A percentile compares a stretch with the other conserved stretches of the same genome.
Conservation (phyloP, 2,797 vertebrate genomes). For the Sarcophilus harrisii region DNA sequence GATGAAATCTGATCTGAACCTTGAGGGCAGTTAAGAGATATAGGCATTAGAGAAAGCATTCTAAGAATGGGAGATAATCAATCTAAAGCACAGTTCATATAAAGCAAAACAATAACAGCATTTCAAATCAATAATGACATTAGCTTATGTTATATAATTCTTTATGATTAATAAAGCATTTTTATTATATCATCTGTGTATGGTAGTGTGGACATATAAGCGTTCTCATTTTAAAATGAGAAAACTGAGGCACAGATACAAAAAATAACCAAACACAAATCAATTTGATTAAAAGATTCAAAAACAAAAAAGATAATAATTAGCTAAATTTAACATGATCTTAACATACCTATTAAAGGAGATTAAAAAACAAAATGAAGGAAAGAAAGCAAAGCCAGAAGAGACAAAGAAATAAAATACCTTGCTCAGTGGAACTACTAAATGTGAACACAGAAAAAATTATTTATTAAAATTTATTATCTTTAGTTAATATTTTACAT, state of each 20-base stretch:
- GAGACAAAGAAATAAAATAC: slow-evolving; percentile 68
- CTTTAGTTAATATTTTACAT: slow-evolving; percentile 54
- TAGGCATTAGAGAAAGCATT: not conserved
- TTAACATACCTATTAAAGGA: not conserved
- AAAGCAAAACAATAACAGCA: not conserved
- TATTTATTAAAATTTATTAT: not conserved
- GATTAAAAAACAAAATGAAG: not conserved
- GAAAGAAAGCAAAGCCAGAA: slow-evolving; percentile 59
- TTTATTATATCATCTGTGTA: not conserved
- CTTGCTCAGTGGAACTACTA: slow-evolving; percentile 30
- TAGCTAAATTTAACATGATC: not conserved
- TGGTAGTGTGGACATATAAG: not conserved
- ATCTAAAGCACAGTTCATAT: not conserved
- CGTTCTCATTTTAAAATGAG: not conserved
- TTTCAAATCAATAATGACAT: not conserved
- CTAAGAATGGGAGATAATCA: not conserved
- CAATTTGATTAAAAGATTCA: not conserved
- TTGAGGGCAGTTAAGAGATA: not conserved
- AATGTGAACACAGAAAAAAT: not conserved
- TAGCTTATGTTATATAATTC: not conserved
- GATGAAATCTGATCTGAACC: not conserved
- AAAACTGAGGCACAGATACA: not conserved
- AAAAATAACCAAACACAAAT: not conserved
- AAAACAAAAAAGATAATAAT: not conserved
- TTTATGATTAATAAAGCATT: not conserved